Conservation (phyloP, 2,797 vertebrate species). For the Diceros bicornis region DNA sequence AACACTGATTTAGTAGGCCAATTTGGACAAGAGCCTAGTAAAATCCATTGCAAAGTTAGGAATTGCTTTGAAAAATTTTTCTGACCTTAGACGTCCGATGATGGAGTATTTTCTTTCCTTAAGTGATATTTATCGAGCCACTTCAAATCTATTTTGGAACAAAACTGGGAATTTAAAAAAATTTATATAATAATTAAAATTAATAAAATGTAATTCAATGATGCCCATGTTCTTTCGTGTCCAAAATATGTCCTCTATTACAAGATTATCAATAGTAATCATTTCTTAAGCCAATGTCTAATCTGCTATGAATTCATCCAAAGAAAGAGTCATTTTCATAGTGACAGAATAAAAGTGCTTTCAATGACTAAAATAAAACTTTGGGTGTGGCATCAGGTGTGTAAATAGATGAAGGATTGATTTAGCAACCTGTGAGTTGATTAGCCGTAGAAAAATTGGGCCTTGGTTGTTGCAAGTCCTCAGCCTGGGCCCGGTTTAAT, state of each 20-base stretch:
- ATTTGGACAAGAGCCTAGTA: constrained; percentile 77
- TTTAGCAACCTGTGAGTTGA: neutral
- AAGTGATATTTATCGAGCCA: neutral
- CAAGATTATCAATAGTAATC: neutral
- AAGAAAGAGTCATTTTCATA: constrained; percentile 35
- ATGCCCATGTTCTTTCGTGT: neutral
- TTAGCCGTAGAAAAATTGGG: neutral
- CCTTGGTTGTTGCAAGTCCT: neutral
- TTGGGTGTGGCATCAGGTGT: rapidly evolving
- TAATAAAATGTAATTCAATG: constrained; percentile 8
- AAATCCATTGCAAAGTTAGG: constrained; percentile 7
- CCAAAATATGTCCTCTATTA: constrained; percentile 20
- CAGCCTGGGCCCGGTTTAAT: neutral
- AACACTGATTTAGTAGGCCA: constrained; percentile 65
- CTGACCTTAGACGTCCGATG: constrained; percentile 15
- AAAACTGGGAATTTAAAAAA: constrained; percentile 26
- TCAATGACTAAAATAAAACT: neutral
- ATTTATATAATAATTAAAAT: neutral
- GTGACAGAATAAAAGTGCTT: neutral
- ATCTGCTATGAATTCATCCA: neutral
- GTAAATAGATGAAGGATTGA: neutral
- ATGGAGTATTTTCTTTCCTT: neutral
- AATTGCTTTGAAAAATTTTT: constrained; percentile 41
- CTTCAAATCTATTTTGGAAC: constrained; percentile 52
- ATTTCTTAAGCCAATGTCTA: constrained; percentile 26